Conservation (phyloP, 2,888 invertebrate genomes). For the Agonopterix heracliana region DNA sequence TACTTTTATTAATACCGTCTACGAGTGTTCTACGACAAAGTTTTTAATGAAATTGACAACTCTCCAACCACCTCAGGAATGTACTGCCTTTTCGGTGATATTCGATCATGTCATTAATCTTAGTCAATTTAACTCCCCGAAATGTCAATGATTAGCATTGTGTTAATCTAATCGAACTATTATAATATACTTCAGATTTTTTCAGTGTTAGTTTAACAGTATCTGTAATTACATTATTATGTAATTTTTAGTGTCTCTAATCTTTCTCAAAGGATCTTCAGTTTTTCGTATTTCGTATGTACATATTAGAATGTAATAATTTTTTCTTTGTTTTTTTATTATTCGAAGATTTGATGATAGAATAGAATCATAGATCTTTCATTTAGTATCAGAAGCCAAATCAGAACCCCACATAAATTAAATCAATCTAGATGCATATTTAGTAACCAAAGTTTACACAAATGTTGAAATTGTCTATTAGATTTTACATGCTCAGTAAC, state of each 20-base stretch:
- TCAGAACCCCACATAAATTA: neutral
- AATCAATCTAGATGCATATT: neutral
- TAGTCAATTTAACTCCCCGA: conserved; percentile 65
- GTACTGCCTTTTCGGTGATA: conserved; percentile 1
- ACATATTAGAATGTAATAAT: conserved; percentile 5
- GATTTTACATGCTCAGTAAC: too few relatives aligned
- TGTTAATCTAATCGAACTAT: conserved; percentile 19
- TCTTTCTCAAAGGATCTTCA: neutral
- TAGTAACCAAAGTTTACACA: too few relatives aligned
- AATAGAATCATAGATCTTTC: neutral
- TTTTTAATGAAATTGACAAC: too few relatives aligned
- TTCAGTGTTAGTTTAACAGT: conserved; percentile 14
- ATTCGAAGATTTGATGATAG: neutral
- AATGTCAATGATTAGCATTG: conserved; percentile 41
- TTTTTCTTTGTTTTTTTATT: neutral
- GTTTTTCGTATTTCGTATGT: neutral
- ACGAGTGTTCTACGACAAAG: too few relatives aligned
- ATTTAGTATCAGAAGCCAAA: neutral
- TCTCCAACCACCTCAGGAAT: too few relatives aligned
- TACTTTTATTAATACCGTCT: too few relatives aligned
- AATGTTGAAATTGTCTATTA: too few relatives aligned
- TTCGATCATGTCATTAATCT: conserved; percentile 41
- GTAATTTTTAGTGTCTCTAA: conserved; percentile 11
- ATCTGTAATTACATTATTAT: conserved; percentile 14
- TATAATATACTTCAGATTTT: conserved; percentile 15